Evolutionary conservation across 2,888 invertebrate genomes (phyloP).

Genomic region (Auanema sp.): DNA sequence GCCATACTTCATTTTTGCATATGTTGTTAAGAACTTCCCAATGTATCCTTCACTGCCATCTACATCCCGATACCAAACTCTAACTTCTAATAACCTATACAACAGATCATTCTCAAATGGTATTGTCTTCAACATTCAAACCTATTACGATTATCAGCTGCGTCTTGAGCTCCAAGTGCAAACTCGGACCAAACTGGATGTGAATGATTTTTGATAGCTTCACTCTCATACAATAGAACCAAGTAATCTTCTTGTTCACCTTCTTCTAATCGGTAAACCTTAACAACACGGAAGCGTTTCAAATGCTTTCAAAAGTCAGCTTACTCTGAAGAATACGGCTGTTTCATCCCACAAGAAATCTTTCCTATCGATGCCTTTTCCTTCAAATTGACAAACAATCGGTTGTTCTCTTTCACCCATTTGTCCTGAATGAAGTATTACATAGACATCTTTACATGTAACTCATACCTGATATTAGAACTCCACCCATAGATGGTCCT

Average conservation of each 20-base stretch:
- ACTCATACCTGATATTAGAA: too few species aligned
- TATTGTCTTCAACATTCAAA: constrained; percentile 2
- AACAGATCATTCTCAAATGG: neutral
- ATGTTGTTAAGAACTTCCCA: constrained; percentile 49
- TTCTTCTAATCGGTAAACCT: constrained; percentile 49
- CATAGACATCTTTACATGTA: too few species aligned
- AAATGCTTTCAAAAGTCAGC: neutral
- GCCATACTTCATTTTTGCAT: constrained; percentile 53
- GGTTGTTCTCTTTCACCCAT: constrained; percentile 47
- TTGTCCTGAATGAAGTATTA: constrained; percentile 17
- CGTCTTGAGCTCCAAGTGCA: constrained; percentile 41
- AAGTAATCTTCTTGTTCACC: constrained; percentile 39
- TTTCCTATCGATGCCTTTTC: constrained; percentile 43
- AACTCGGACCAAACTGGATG: constrained; percentile 50
- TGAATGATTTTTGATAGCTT: constrained; percentile 48
- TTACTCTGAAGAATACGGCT: constrained; percentile 49
- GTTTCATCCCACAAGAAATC: constrained; percentile 53
- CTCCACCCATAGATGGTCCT: too few species aligned
- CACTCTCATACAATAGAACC: constrained; percentile 44
- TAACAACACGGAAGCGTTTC: constrained; percentile 7
- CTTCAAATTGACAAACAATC: constrained; percentile 45
- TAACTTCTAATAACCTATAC: constrained; percentile 37
- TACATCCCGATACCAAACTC: constrained; percentile 48
- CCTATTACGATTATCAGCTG: constrained; percentile 48
- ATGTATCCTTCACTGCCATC: constrained; percentile 47